Percentiles rank a stretch among this genome's conserved stretches.
phyloP scores from a whole-genome alignment of 2,797 vertebrate species.

The Heteromormyrus szaboi region DNA sequence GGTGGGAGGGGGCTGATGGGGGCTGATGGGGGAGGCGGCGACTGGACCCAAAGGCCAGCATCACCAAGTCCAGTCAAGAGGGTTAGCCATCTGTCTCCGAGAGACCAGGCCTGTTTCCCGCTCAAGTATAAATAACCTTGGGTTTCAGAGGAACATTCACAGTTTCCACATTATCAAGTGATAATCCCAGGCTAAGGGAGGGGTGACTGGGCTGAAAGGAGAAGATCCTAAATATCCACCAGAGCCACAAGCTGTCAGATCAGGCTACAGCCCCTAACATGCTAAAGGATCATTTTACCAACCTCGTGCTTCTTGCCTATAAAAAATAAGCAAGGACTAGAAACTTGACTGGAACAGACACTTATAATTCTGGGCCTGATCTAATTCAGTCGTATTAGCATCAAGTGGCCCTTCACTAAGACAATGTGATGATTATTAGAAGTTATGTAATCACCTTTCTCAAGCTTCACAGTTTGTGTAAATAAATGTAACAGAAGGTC shows the following conservation, averaged over 20 bases:
- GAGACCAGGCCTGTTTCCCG: not conserved
- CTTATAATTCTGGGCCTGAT: not conserved
- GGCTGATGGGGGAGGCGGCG: not conserved
- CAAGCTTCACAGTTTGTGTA: not conserved
- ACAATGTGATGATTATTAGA: not conserved
- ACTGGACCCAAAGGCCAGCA: not conserved
- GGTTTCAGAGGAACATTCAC: constrained; percentile 7
- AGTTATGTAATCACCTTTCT: not conserved
- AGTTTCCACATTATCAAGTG: constrained; percentile 12
- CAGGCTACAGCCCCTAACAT: not conserved
- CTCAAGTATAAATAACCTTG: constrained; percentile 14
- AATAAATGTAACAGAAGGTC: not conserved
- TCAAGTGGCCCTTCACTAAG: not conserved
- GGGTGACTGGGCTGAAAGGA: not conserved
- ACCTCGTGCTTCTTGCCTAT: not conserved
- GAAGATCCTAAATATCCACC: not conserved
- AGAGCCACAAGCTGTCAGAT: not conserved
- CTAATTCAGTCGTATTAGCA: not conserved
- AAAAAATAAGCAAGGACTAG: not conserved
- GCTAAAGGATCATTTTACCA: not conserved
- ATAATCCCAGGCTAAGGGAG: constrained; percentile 2
- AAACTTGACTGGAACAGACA: not conserved
- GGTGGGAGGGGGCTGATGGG: not conserved
- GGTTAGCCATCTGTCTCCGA: not conserved
- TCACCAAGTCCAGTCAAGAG: not conserved